Base-by-base conservation (phyloP, 2,113 vertebrate genomes). In the Eulemur macaco region DNA sequence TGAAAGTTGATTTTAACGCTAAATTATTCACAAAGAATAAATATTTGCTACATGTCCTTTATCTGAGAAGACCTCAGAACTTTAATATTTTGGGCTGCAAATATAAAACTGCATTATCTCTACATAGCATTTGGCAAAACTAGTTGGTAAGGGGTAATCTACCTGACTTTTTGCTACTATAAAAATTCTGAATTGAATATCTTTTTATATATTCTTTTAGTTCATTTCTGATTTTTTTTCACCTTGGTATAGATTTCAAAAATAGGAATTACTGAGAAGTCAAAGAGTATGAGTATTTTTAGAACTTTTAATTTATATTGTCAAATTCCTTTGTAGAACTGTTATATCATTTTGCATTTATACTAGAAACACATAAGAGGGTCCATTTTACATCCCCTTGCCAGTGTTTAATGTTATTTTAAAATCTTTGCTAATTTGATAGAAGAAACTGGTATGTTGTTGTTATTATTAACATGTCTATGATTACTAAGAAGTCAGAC, bases 201-300 rank as follows among this genome's bases (percentile, higher is more conserved):
- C 8, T 94, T 60, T 77, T 27, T 37, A 81, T 83, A 60, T 74
- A 20, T 63, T 83, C 42, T 91, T 84, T 20, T 52, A 64, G 23
- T 74, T 34, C 9, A 52, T 83, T 89, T 92, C 29, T 76, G 52
- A 45, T 89, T 56, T 71, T 80, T 92, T 93, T 58, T 31, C 52
- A 81, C 31, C 37, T 85, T 93, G 27, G 6, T 66, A 58, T 23
- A 45, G 73, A 60, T 84, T 91, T 89, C 17, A 94, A 52, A 94
- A 77, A 69, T 86, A n/a, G 13, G 3, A 86, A 94, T 92, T 91
- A 50, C n/a, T 82, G 17, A 86, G 20, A 76, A 56, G 27, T 96
- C 13, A 87, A 94, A 86, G 69, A 89, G 66, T 69, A 52, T 37
- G 21, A 84, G 31, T 42, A 80, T 77, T 96, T 97, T 84, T 80